phyloP scores from a whole-genome alignment of 2,113 vertebrate genomes.

The Vulpes lagopus region DNA sequence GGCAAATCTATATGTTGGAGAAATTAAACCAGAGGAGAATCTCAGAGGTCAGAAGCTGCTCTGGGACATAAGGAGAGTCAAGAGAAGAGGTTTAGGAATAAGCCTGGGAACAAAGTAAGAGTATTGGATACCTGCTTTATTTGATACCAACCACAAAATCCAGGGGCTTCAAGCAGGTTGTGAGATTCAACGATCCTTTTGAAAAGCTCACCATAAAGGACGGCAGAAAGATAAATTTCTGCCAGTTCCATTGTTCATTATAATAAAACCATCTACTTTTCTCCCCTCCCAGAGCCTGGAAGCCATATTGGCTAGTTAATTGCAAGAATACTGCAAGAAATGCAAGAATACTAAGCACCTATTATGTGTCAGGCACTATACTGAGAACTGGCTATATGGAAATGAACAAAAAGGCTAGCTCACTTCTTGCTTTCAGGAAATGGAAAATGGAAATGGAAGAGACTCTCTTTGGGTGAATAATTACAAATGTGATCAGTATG shows the following conservation, averaged over 20 bases:
- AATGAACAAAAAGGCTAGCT: neutral
- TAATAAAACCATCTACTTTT: neutral
- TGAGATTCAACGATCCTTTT: conserved; percentile 17
- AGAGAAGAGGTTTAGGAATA: neutral
- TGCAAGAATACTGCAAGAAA: no score
- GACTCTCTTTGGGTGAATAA: neutral
- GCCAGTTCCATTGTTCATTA: neutral
- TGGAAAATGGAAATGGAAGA: neutral
- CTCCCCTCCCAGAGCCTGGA: neutral
- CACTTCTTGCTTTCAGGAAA: neutral
- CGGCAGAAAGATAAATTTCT: neutral
- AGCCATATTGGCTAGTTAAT: neutral
- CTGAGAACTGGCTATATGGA: neutral
- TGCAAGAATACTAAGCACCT: neutral
- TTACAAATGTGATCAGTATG: neutral
- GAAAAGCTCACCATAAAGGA: neutral
- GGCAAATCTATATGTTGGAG: neutral
- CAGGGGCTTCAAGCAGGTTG: neutral
- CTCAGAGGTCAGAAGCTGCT: neutral
- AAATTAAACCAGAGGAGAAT: neutral
- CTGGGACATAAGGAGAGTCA: neutral
- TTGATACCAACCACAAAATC: neutral
- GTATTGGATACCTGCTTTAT: neutral
- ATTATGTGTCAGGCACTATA: neutral
- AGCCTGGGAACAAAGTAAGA: neutral